Base-by-base conservation (phyloP, 2,797 vertebrate species). In the Sciurus carolinensis region DNA sequence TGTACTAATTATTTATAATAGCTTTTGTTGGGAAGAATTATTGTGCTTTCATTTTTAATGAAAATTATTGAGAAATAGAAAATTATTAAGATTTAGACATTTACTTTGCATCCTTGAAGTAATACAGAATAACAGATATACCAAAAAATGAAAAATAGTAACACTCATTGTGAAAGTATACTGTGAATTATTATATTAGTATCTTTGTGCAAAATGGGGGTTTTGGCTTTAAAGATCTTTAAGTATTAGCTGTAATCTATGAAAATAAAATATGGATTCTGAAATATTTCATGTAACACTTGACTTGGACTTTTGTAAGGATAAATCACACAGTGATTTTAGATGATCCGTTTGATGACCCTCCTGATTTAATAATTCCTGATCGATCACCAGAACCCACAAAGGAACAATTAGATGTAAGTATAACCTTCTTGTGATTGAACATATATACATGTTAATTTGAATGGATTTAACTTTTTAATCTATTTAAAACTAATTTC, bases 271-370 rank as follows among this genome's bases (percentile, higher is more conserved):
- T 80, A 15, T 50, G 26, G 59, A 87, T 93, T 97, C 52, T 96
- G 80, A 93, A 96, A 64, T 92, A 89, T 15, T 79, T 86, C 92
- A 87, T 50, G 1, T 91, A 94, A 86, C 73, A 44, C 26, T 87
- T 94, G 13, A 71, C 69, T 96, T 95, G 52, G 75, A 15, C 97
- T 97, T 98, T 98, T 98, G 54, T 87, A 95, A 99, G 99, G 98
- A 99, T 99, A 98, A 99, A 99, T 98, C 99, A 99, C 97, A 99
- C 99, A 0, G 99, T 99, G 75, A 99, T 99, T 98, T 98, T 99
- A 96, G 99, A 99, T 33, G 99, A 99, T 97, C 99, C 99, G 0
- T 99, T 99, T 96, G 99, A 99, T 97, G 99, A 99, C 84, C 99
- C 99, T 10, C 97, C 99, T 52, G 99, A 99, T 93, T 98, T 99